These are phyloP conservation scores for Muschampia plurimacula DNA, from an alignment of 2,888 invertebrate genomes.

Conservation along the genomic window DNA sequence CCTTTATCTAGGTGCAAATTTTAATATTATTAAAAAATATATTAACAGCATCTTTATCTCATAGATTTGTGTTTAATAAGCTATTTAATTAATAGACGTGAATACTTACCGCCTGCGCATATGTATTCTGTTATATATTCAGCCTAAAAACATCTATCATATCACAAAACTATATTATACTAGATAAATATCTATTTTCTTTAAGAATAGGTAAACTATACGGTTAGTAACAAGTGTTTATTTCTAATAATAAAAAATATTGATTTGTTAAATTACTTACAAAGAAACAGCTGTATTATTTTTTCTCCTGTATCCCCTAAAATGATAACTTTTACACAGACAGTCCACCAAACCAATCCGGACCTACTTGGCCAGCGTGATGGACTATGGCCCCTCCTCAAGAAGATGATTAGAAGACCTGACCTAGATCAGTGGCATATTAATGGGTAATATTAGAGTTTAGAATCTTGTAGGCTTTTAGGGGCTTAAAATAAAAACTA, in stretches of 20 bases:
- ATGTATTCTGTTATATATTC: slow-evolving; percentile 66
- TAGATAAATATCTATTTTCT: slow-evolving; percentile 71
- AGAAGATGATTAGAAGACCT: too few relatives aligned
- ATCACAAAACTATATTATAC: slow-evolving; percentile 58
- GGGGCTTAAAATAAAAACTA: background rate
- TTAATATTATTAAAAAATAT: slow-evolving; percentile 55
- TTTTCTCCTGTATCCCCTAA: slow-evolving; percentile 28
- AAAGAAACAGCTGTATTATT: slow-evolving; percentile 56
- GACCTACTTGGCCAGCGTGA: too few relatives aligned
- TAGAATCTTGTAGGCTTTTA: background rate
- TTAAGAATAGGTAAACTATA: slow-evolving; percentile 69
- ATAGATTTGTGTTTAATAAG: slow-evolving; percentile 67
- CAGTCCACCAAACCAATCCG: too few relatives aligned
- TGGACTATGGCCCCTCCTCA: too few relatives aligned
- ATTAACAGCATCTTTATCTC: slow-evolving; percentile 61
- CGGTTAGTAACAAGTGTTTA: slow-evolving; percentile 74
- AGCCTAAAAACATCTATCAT: slow-evolving; percentile 67
- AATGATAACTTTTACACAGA: too few relatives aligned
- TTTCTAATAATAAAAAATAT: slow-evolving; percentile 77
- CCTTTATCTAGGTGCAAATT: slow-evolving; percentile 58
- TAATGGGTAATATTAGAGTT: background rate
- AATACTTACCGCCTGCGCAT: slow-evolving; percentile 74
- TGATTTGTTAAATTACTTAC: slow-evolving; percentile 76
- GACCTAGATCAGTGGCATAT: too few relatives aligned
- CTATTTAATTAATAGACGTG: slow-evolving; percentile 63